A percentile compares a stretch with the other conserved stretches of the same genome.
Evolutionary conservation across 2,888 invertebrate genomes (phyloP).

Genomic region (Athalia rosae): DNA sequence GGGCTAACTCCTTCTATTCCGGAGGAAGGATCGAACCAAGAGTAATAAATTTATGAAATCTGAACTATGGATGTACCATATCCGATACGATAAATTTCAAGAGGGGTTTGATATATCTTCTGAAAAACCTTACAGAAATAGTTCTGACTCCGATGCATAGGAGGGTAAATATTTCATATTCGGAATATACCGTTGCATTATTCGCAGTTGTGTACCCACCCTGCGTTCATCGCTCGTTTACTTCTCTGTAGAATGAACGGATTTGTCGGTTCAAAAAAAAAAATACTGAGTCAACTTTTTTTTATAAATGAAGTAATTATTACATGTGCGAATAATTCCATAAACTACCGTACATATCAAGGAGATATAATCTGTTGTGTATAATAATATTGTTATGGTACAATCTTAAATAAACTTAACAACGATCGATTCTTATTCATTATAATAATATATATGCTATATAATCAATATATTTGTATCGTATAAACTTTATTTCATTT

Average conservation of each 20-base stretch:
- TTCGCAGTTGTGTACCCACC: not conserved
- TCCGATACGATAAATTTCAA: conserved; percentile 17
- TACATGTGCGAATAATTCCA: conserved; percentile 31
- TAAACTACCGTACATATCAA: not conserved
- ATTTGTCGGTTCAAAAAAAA: no score
- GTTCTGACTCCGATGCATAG: conserved; percentile 10
- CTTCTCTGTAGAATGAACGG: no score
- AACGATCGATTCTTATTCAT: conserved; percentile 12
- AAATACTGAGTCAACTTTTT: not conserved
- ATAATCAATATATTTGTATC: conserved; percentile 30
- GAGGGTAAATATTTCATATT: conserved; percentile 18
- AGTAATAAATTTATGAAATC: conserved; percentile 18
- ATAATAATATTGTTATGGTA: conserved; percentile 15
- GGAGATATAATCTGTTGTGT: no score
- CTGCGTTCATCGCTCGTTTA: not conserved
- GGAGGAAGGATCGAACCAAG: not conserved
- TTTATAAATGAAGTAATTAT: conserved; percentile 37
- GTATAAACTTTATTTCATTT: conserved; percentile 24
- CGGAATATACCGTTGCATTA: not conserved
- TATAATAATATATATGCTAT: no score
- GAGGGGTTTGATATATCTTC: not conserved
- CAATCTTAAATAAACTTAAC: conserved; percentile 39
- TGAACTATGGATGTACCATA: conserved; percentile 21
- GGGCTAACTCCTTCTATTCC: not conserved
- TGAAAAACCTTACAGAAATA: not conserved